A percentile compares a stretch with the other conserved stretches of the same genome.
These are phyloP conservation scores for Chrysomallon squamiferum DNA, from an alignment of 1,140 invertebrate species.

Conservation along the genomic window DNA sequence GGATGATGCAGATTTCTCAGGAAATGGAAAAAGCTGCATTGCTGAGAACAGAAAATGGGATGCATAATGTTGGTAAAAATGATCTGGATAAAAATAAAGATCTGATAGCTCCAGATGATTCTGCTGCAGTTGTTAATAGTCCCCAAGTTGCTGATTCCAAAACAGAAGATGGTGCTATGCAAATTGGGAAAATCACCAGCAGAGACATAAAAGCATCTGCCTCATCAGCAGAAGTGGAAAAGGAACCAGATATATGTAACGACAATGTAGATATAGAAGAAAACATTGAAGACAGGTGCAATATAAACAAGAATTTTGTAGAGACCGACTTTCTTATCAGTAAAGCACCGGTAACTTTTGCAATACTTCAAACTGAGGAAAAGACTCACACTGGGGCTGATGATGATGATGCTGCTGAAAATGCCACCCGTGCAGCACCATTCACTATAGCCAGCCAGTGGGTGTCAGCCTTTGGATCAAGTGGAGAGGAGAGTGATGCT, in stretches of 20 bases:
- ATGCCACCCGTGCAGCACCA: conserved; percentile 58
- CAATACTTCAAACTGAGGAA: conserved; percentile 53
- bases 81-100: neutral
- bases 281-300: conserved; percentile 27
- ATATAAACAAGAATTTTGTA: conserved; percentile 21
- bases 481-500: conserved; percentile 48
- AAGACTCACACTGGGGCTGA: conserved; percentile 49
- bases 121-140: neutral
- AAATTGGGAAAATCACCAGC: neutral
- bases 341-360: conserved; percentile 49
- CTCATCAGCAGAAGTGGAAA: neutral
- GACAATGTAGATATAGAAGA: conserved; percentile 16
- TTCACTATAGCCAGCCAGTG: conserved; percentile 62
- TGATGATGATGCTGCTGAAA: conserved; percentile 57
- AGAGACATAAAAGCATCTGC: neutral
- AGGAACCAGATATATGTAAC: conserved; percentile 3
- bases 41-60: neutral
- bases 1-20: conserved; percentile 4
- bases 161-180: neutral
- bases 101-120: neutral
- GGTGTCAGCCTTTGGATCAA: conserved; percentile 52
- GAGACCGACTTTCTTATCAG: conserved; percentile 31
- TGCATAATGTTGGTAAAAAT: neutral
- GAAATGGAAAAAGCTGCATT: neutral
- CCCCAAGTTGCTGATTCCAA: neutral